Base-by-base conservation (phyloP, 2,888 invertebrate species). In the Harpalus rubripes region DNA sequence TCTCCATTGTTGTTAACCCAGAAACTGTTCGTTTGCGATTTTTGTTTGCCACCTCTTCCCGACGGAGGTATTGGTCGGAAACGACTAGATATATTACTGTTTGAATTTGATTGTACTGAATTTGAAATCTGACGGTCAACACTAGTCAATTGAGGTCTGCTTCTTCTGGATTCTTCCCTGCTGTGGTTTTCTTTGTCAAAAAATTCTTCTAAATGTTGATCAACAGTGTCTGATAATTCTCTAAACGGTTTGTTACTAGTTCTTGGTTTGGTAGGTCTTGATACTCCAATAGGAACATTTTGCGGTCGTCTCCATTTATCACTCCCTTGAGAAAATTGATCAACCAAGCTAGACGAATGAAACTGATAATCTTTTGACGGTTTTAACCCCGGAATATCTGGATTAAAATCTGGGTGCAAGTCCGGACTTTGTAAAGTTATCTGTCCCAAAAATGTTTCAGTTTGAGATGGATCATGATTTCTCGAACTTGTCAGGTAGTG, bases 391-490 rank as follows among this genome's bases (percentile, higher is more conserved):
- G 86, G 85, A 44, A 87, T 79, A 39, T 86, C 86, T 68, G 86
- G 44, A 87, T 88, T 85, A 88, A 88, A 86, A 86, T 87, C 88
- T 6, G 88, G 88, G 15, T 90, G 90, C 10, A 89, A 85, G n/a
- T 90, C 93, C 15, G 94, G 93, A 89, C 93, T 94, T 88, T 94
- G 93, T 85, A 94, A 91, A 16, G 94, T 94, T 68, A 94, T 93
- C 91, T 94, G 93, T 7, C 94, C 94, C 85, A 94, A 90, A 89
- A 94, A 94, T 59, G 93, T 93, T 91, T 94, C 94, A 26, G 93
- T 93, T 88, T 93, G 93, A 2, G 93, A 93, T 12, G 94, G 94
- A 88, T 93, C 92, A 88, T 93, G 92, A 88, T 92, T 93, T 88
- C 93, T 93, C 78, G 92, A 91, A n/a, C 92, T 92, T 87, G 89